Percentiles rank a stretch among this genome's conserved stretches.
These are phyloP conservation scores for Cyclophora punctaria DNA, from an alignment of 2,888 invertebrate genomes.

Conservation along the genomic window DNA sequence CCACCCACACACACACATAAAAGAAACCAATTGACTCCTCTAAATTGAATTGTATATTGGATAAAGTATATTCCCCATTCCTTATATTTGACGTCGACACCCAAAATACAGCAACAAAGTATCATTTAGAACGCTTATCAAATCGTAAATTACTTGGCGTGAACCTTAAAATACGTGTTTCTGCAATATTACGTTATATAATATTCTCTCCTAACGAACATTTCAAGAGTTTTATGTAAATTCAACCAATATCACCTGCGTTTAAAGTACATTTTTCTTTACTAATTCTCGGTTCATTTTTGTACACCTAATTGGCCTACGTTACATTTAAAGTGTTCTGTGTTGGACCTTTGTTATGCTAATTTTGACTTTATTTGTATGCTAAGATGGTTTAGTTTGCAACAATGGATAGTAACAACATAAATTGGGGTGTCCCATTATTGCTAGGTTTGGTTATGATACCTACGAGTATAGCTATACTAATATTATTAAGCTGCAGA, in stretches of 20 bases:
- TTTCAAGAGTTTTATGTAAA: constrained; percentile 8
- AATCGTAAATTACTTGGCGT: constrained; percentile 26
- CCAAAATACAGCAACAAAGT: constrained; percentile 11
- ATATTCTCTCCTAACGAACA: constrained; percentile 9
- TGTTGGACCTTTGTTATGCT: too few relatives aligned
- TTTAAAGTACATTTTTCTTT: constrained; percentile 1
- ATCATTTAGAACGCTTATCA: constrained; percentile 23
- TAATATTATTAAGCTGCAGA: too few relatives aligned
- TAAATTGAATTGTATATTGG: too few relatives aligned
- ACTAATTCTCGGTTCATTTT: background rate
- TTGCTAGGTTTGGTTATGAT: too few relatives aligned
- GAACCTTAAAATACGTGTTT: constrained; percentile 14
- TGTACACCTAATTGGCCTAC: background rate
- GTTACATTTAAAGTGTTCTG: background rate
- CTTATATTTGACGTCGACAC: background rate
- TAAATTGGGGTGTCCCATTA: too few relatives aligned
- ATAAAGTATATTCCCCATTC: constrained; percentile 1
- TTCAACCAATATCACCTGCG: constrained; percentile 1
- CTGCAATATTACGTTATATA: constrained; percentile 9
- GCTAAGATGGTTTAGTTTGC: too few relatives aligned
- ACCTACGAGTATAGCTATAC: too few relatives aligned
- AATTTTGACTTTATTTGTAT: too few relatives aligned
- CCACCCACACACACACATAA: too few relatives aligned
- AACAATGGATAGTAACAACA: too few relatives aligned
- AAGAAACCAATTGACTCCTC: too few relatives aligned